phyloP scores from a whole-genome alignment of 2,797 vertebrate species.

The Erithacus rubecula region DNA sequence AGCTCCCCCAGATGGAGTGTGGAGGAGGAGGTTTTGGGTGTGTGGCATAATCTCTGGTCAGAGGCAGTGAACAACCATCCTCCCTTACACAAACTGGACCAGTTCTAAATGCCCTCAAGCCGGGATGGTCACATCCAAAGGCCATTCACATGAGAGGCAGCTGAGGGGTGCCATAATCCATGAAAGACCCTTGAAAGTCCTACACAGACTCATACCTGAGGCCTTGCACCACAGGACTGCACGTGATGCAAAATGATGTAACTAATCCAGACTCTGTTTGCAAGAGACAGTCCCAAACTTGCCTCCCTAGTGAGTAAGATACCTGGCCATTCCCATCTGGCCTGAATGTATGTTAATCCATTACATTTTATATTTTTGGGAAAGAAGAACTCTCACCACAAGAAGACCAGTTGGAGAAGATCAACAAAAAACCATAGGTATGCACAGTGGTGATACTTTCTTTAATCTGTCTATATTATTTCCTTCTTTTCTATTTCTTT shows the following conservation, averaged over 20 bases:
- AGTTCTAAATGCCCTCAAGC: rapidly evolving
- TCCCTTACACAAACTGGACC: neutral
- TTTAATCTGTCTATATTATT: neutral
- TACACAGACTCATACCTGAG: no score
- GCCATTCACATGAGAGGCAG: rapidly evolving
- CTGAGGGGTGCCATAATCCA: rapidly evolving
- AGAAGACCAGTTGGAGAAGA: neutral
- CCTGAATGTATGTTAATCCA: no score
- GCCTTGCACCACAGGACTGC: neutral
- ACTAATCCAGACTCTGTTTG: neutral
- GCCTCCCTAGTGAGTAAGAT: neutral
- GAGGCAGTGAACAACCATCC: neutral
- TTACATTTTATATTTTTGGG: neutral
- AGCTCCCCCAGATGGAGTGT: neutral
- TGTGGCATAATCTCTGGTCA: neutral
- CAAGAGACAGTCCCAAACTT: neutral
- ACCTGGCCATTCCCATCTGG: neutral
- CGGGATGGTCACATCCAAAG: rapidly evolving
- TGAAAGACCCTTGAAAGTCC: neutral
- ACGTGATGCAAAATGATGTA: rapidly evolving
- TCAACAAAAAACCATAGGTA: rapidly evolving
- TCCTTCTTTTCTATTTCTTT: neutral
- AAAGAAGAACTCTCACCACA: neutral
- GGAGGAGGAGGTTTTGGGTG: neutral
- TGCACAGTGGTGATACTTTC: neutral